phyloP scores from a whole-genome alignment of 1,140 invertebrate genomes.

The Dreissena rostriformis region DNA sequence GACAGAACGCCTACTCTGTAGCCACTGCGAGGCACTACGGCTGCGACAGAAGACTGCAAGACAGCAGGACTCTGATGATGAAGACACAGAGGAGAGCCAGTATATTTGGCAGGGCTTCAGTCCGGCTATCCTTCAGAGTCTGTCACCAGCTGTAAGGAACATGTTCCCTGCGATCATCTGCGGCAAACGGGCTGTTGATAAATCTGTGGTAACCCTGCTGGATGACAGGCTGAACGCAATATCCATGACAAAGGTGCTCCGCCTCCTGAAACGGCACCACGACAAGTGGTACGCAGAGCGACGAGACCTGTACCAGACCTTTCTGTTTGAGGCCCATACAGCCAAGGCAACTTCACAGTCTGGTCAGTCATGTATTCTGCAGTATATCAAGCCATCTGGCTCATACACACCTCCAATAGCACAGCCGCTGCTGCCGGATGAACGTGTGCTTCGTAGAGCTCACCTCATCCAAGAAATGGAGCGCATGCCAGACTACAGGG shows the following conservation, averaged over 20 bases:
- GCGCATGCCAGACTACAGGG: not conserved
- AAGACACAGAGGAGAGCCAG: not conserved
- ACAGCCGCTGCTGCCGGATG: not conserved
- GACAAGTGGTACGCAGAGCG: not conserved
- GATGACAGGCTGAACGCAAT: slow-evolving; percentile 6
- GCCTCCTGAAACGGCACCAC: not conserved
- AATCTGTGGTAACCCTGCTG: not conserved
- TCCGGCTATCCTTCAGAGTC: not conserved
- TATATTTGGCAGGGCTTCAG: slow-evolving; percentile 7
- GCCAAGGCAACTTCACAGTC: not conserved
- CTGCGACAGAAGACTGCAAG: not conserved
- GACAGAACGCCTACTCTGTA: slow-evolving; percentile 8
- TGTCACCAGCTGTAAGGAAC: slow-evolving; percentile 10
- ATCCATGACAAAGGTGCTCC: slow-evolving; percentile 1
- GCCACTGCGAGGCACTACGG: not conserved
- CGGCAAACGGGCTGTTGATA: not conserved
- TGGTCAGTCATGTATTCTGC: not conserved
- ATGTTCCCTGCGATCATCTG: slow-evolving; percentile 12
- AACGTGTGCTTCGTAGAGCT: not conserved
- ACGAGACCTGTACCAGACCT: slow-evolving; percentile 2
- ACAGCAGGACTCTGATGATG: not conserved
- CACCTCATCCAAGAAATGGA: slow-evolving; percentile 2
- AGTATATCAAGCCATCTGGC: not conserved
- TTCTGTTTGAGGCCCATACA: not conserved
- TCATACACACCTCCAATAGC: slow-evolving; percentile 1